A percentile compares a stretch with the other conserved stretches of the same genome.
These are phyloP conservation scores for Cacoxenus indagator DNA, from an alignment of 2,888 invertebrate genomes.

Conservation along the genomic window DNA sequence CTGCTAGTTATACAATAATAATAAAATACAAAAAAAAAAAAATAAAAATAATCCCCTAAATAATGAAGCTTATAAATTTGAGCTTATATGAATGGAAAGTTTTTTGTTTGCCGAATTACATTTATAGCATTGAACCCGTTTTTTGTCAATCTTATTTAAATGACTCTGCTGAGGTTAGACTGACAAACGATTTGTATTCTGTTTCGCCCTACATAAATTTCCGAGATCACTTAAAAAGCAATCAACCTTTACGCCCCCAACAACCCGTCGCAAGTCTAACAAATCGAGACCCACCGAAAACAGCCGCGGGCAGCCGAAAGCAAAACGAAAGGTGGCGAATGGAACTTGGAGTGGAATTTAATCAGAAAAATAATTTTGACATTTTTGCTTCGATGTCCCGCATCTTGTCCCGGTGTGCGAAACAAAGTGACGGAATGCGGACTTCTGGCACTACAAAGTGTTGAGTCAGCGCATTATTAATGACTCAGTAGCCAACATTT, in stretches of 20 bases:
- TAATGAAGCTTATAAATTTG: background rate
- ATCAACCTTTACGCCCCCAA: constrained; percentile 43
- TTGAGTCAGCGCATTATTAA: constrained; percentile 12
- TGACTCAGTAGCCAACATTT: background rate
- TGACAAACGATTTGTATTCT: background rate
- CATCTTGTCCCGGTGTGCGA: background rate
- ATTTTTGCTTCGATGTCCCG: background rate
- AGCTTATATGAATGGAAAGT: background rate
- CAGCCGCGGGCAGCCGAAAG: background rate
- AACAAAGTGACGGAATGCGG: background rate
- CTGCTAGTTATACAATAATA: background rate
- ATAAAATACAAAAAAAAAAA: background rate
- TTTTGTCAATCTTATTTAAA: background rate
- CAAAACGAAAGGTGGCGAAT: constrained; percentile 26
- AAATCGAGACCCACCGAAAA: background rate
- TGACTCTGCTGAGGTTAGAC: background rate
- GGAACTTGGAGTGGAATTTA: constrained; percentile 56
- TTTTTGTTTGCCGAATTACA: background rate
- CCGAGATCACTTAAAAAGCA: constrained; percentile 49
- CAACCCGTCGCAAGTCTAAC: constrained; percentile 20
- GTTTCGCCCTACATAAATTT: background rate
- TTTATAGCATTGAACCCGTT: background rate
- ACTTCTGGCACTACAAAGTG: background rate
- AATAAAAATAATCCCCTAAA: too few species aligned
- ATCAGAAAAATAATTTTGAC: constrained; percentile 50